These are phyloP conservation scores for Theonella swinhoei DNA, from an alignment of 37 sponge, comb jelly and placozoan species.

Conservation along the genomic window DNA sequence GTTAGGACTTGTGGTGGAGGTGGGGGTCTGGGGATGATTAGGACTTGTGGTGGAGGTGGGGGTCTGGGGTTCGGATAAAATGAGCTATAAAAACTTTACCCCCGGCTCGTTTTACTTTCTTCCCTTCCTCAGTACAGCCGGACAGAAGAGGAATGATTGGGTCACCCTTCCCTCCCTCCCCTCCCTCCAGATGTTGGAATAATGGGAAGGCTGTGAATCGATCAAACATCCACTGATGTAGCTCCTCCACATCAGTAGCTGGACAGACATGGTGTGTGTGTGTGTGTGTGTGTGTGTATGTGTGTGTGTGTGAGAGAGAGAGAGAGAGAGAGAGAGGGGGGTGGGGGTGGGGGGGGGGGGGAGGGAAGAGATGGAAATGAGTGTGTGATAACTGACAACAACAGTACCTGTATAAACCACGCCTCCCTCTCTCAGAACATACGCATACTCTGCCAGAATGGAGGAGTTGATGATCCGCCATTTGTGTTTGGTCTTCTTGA, in stretches of 20 bases:
- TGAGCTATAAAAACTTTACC: constrained; percentile 66
- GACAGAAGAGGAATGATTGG: constrained; percentile 66
- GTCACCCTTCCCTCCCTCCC: constrained; percentile 64
- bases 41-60: too few relatives aligned
- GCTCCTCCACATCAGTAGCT: constrained; percentile 94
- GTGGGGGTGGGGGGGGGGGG: too few relatives aligned
- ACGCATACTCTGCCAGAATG: constrained; percentile 94
- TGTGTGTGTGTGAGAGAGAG: too few relatives aligned
- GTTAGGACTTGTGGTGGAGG: too few relatives aligned
- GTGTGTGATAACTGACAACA: background rate
- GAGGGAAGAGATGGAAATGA: too few relatives aligned
- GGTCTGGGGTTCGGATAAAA: constrained; percentile 82
- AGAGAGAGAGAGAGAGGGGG: background rate
- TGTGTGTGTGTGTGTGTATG: too few relatives aligned
- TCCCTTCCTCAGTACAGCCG: constrained; percentile 90
- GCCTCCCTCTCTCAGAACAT: constrained; percentile 81
- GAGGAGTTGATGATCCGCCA: constrained; percentile 89
- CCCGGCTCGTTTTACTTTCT: constrained; percentile 84
- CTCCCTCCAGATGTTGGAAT: constrained; percentile 63
- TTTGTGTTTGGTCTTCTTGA: constrained; percentile 97
- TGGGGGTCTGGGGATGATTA: too few relatives aligned
- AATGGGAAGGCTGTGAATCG: constrained; percentile 81
- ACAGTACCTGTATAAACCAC: constrained; percentile 74
- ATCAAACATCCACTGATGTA: constrained; percentile 93
- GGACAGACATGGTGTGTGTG: too few relatives aligned